Base-by-base conservation (phyloP, 2,113 vertebrate genomes). In the Aphyosemion australe region DNA sequence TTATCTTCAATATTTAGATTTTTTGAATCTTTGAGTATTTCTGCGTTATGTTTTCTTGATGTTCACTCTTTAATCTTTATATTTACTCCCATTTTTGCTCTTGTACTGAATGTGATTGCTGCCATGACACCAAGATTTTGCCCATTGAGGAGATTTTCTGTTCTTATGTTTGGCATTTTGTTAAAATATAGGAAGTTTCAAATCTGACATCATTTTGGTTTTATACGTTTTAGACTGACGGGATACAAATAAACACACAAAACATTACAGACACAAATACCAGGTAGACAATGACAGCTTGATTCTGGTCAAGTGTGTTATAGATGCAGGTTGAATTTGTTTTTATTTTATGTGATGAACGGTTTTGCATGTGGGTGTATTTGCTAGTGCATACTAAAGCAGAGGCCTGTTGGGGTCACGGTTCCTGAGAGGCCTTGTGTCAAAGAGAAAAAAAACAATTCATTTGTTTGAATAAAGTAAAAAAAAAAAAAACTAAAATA, bases 381-480 rank as follows among this genome's bases (percentile, higher is more conserved):
- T 61, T 53, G 55, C 62, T 39, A 49, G 41, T 74, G 83, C 61
- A 48, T 19, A 69, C 26, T 53, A 61, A 61, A 43, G 69, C 51
- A 50, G 54, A 57, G 52, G 79, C 64, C 65, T 10, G 7, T 62
- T 49, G 57, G 67, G 82, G 82, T 79, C 73, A 63, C 12, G 16
- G 56, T 56, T 77, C 65, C 73, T 65, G 66, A 5, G 21, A 46
- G 60, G 57, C 66, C 72, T 65, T 32, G 62, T 15, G 69, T 78
- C 61, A 70, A 59, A 80, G 83, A 60, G 72, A 63, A 70, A 77
- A 72, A 79, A 83, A 83, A 68, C 52, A 52, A 65, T 41, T 18
- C 57, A 47, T 52, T 75, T 49, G 77, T 84, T 83, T 81, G 71
- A 80, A 82, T 82, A 78, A 82, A 74, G 74, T 76, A 71, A 69